Percentiles rank a stretch among this genome's conserved stretches.
These are phyloP conservation scores for Zeuzera pyrina DNA, from an alignment of 2,888 invertebrate genomes.

Conservation along the genomic window DNA sequence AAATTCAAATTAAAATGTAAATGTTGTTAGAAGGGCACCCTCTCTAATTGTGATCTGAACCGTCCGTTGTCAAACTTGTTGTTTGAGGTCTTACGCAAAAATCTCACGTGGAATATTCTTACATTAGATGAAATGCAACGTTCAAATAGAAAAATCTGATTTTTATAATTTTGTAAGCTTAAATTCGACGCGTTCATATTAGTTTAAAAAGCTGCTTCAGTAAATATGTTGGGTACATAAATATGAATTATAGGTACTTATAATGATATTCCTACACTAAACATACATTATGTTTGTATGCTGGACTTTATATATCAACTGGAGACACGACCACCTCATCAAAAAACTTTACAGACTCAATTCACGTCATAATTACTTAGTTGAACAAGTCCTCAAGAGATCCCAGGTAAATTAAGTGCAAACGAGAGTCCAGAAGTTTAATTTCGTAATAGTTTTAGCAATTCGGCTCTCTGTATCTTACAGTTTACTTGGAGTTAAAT, in stretches of 20 bases:
- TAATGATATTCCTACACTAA: too few relatives aligned
- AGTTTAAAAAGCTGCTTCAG: too few relatives aligned
- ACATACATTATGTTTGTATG: too few relatives aligned
- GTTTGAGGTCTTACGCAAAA: conserved; percentile 28
- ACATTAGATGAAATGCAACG: too few relatives aligned
- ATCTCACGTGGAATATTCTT: conserved; percentile 26
- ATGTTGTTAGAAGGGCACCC: conserved; percentile 54
- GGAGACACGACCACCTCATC: neutral
- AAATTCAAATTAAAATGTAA: conserved; percentile 72
- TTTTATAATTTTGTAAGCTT: too few relatives aligned
- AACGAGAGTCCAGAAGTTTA: conserved; percentile 9
- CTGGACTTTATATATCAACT: neutral
- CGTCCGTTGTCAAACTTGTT: conserved; percentile 49
- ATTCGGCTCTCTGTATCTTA: conserved; percentile 1
- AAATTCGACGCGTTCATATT: too few relatives aligned
- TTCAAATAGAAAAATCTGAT: too few relatives aligned
- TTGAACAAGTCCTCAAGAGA: conserved; percentile 3
- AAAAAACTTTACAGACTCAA: conserved; percentile 7
- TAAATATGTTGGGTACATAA: too few relatives aligned
- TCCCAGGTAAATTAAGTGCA: conserved; percentile 12
- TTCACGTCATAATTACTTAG: conserved; percentile 7
- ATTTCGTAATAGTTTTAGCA: conserved; percentile 1
- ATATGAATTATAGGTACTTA: too few relatives aligned
- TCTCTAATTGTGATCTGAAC: conserved; percentile 59
- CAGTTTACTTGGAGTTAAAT: neutral